Percentiles rank a stretch among this genome's conserved stretches.
These are phyloP conservation scores for Yponomeuta evonymella DNA, from an alignment of 2,888 invertebrate species.

Conservation along the genomic window DNA sequence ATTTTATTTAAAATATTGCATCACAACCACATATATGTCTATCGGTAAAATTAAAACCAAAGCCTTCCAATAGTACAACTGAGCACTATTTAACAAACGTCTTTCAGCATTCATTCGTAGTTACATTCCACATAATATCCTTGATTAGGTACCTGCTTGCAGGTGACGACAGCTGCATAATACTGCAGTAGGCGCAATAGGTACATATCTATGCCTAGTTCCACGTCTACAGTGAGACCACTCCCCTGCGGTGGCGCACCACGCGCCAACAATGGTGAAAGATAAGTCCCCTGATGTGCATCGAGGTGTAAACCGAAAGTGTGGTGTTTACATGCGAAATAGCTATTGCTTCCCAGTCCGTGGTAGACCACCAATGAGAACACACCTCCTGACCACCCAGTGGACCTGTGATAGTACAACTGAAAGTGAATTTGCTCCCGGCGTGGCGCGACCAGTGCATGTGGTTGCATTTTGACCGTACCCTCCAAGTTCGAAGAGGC, in stretches of 20 bases:
- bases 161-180: no score
- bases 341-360: conserved; percentile 60
- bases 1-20: no score
- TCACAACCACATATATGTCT: no score
- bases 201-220: conserved; percentile 29
- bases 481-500: background rate
- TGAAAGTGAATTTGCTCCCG: conserved; percentile 7
- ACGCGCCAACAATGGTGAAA: conserved; percentile 74
- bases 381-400: conserved; percentile 12
- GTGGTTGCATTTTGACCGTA: background rate
- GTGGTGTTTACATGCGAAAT: conserved; percentile 72
- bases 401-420: background rate
- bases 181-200: background rate
- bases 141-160: no score
- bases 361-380: conserved; percentile 52
- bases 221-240: conserved; percentile 37
- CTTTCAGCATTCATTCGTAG: no score
- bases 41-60: no score
- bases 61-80: no score
- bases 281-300: conserved; percentile 74
- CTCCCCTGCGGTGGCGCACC: conserved; percentile 29
- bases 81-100: no score
- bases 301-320: conserved; percentile 75
- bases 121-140: no score
- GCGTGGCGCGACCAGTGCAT: background rate